Conservation (phyloP, 2,797 vertebrate species). For the Coreius guichenoti region DNA sequence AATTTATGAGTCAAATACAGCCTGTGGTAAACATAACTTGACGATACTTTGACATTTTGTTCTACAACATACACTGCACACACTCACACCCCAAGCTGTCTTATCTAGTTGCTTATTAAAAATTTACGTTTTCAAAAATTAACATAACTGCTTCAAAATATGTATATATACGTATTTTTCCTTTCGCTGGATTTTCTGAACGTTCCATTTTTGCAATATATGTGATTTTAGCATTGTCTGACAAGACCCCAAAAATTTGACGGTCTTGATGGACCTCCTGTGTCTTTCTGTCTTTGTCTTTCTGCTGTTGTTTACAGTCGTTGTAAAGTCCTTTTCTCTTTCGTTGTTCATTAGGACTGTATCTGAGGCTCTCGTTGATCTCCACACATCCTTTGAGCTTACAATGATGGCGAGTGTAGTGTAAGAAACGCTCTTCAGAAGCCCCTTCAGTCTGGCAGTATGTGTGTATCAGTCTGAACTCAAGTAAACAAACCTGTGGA, state of each 20-base stretch:
- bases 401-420: slow-evolving; percentile 8
- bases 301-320: not conserved
- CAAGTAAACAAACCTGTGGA: not conserved
- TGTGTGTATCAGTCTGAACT: not conserved
- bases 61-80: no score
- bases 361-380: slow-evolving; percentile 16
- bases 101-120: no score
- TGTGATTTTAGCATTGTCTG: not conserved
- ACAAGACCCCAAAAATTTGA: not conserved
- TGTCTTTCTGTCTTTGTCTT: not conserved
- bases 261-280: not conserved
- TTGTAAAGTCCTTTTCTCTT: slow-evolving; percentile 4
- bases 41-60: no score
- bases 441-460: not conserved
- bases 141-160: no score
- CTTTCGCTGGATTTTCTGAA: not conserved
- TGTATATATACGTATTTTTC: no score
- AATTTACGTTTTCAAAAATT: no score
- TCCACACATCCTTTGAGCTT: slow-evolving; percentile 1
- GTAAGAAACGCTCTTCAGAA: slow-evolving; percentile 3
- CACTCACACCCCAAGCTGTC: no score
- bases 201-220: not conserved
- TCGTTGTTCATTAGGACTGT: slow-evolving; percentile 24
- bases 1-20: no score
- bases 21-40: no score